Percentiles rank a stretch among this genome's conserved stretches.
Conservation (phyloP, 2,113 vertebrate genomes). For the Gavialis gangeticus region DNA sequence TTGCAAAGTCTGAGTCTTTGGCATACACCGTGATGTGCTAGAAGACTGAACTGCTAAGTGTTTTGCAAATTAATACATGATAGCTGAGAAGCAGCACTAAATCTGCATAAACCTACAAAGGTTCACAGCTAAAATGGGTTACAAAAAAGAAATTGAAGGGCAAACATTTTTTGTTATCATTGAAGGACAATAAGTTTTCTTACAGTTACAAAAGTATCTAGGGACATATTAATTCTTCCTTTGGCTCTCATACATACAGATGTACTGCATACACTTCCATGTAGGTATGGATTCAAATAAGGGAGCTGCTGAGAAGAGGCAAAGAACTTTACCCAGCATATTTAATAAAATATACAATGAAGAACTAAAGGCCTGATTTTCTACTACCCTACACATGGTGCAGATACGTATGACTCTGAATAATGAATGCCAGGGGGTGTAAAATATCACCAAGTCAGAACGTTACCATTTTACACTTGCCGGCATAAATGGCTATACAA, state of each 20-base stretch:
- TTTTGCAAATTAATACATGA: conserved; percentile 46
- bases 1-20: conserved; percentile 42
- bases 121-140: conserved; percentile 13
- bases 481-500: not conserved
- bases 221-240: conserved; percentile 40
- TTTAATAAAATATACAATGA: not conserved
- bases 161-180: conserved; percentile 32
- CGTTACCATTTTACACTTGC: not conserved
- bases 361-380: not conserved
- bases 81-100: conserved; percentile 33
- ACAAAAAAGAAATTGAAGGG: conserved; percentile 34
- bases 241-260: not conserved
- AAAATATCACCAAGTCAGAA: not conserved
- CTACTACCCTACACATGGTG: not conserved
- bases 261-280: not conserved
- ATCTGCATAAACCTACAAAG: conserved; percentile 52
- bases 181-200: conserved; percentile 39
- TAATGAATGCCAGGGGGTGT: not conserved
- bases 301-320: not conserved
- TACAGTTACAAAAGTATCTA: conserved; percentile 1
- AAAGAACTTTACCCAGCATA: not conserved
- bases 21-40: conserved; percentile 3
- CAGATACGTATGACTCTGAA: not conserved
- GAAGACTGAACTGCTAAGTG: conserved; percentile 20
- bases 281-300: conserved; percentile 19